phyloP scores from a whole-genome alignment of 2,797 vertebrate species.

The Liasis olivaceus region DNA sequence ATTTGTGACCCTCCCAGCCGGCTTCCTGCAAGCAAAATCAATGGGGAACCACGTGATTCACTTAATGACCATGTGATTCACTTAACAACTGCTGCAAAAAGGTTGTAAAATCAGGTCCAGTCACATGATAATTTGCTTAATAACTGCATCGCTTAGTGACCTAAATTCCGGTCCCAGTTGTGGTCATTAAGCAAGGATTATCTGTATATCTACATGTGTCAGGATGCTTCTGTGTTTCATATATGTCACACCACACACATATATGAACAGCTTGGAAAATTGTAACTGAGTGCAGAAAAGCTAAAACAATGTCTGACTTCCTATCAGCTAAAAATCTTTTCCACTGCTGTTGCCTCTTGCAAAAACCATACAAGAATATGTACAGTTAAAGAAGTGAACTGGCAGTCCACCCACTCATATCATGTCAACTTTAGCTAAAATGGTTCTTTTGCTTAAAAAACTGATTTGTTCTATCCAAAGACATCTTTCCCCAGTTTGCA shows the following conservation, averaged over 20 bases:
- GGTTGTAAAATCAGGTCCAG: no score
- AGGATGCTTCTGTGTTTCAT: not conserved
- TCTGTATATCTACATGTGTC: not conserved
- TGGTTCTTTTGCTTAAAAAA: not conserved
- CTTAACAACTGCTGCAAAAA: no score
- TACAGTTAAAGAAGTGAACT: not conserved
- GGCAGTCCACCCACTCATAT: not conserved
- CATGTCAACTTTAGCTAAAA: not conserved
- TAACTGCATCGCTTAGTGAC: no score
- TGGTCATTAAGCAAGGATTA: no score
- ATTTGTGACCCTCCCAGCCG: no score
- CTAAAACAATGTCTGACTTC: not conserved
- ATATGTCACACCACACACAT: not conserved
- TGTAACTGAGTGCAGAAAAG: not conserved
- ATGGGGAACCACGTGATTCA: no score
- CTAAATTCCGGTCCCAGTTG: no score
- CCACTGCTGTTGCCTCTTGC: not conserved
- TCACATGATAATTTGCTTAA: no score
- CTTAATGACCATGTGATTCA: no score
- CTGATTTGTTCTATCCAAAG: not conserved
- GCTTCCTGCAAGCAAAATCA: no score
- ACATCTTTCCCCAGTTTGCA: not conserved
- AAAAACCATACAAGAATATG: not conserved
- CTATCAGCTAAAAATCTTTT: not conserved
- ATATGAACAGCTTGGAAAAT: not conserved